phyloP scores from a whole-genome alignment of 1,140 invertebrate genomes.

The Orius insidiosus region DNA sequence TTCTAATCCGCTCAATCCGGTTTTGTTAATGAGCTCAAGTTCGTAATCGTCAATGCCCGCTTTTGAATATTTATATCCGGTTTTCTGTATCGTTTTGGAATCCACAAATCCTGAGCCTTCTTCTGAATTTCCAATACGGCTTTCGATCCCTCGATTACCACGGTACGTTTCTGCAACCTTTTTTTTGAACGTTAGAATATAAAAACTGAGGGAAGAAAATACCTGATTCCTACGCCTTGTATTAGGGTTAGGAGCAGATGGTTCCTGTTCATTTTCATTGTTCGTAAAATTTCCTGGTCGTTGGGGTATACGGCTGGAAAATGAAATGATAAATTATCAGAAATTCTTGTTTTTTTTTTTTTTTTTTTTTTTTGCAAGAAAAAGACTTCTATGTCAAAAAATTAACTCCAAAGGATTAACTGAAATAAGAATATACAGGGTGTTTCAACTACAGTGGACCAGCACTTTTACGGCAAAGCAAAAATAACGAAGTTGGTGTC shows the following conservation, averaged over 20 bases:
- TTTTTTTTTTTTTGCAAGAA: too few species aligned
- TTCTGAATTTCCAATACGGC: constrained; percentile 3
- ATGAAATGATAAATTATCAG: too few species aligned
- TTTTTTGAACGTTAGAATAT: too few species aligned
- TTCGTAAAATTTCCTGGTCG: constrained; percentile 64
- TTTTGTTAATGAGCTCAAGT: constrained; percentile 76
- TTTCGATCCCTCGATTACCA: constrained; percentile 3
- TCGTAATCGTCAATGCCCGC: constrained; percentile 65
- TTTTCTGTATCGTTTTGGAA: constrained; percentile 71
- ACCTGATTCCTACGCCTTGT: constrained; percentile 71
- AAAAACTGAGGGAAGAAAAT: too few species aligned
- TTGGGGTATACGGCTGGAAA: constrained; percentile 49
- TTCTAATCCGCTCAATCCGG: constrained; percentile 75
- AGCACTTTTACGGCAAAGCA: too few species aligned
- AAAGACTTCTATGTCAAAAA: too few species aligned
- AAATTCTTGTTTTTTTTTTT: too few species aligned
- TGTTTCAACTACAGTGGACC: too few species aligned
- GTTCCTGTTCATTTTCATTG: constrained; percentile 93
- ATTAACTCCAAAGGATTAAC: too few species aligned
- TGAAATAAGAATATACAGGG: too few species aligned
- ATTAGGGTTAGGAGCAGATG: constrained; percentile 75
- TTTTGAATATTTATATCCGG: constrained; percentile 79
- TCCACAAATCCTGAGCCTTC: constrained; percentile 29
- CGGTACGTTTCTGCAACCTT: constrained; percentile 3
- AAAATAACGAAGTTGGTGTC: too few species aligned